Evolutionary conservation across 2,888 invertebrate genomes (phyloP).

Genomic region (Thalpophila matura): DNA sequence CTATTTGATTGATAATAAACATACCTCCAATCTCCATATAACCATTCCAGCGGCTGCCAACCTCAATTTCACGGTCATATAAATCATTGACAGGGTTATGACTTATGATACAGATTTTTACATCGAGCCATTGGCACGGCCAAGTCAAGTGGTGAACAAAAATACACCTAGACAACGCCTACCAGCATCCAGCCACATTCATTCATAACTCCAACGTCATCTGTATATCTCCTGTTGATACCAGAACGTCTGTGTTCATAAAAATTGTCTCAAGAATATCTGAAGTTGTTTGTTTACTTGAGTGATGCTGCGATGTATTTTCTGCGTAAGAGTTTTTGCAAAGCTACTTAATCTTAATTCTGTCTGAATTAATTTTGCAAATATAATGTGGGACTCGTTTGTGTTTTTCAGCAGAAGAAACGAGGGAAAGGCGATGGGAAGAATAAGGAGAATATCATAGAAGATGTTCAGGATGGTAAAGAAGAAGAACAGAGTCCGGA

Average conservation of each 20-base stretch:
- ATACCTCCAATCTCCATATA: slow-evolving; percentile 1
- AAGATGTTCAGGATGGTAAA: slow-evolving; percentile 68
- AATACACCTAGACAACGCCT: slow-evolving; percentile 86
- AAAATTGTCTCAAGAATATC: slow-evolving; percentile 67
- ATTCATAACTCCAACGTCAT: slow-evolving; percentile 82
- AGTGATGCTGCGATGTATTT: slow-evolving; percentile 79
- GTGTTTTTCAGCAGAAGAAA: slow-evolving; percentile 83
- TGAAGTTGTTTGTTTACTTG: slow-evolving; percentile 54
- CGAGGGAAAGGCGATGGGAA: slow-evolving; percentile 76
- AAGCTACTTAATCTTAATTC: neutral
- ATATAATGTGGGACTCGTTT: slow-evolving; percentile 35
- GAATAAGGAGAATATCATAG: slow-evolving; percentile 84
- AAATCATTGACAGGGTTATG: slow-evolving; percentile 81
- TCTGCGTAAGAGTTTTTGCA: slow-evolving; percentile 73
- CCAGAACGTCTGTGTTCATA: slow-evolving; percentile 67
- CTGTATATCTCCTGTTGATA: slow-evolving; percentile 73
- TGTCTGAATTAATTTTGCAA: slow-evolving; percentile 7
- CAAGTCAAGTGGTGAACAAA: slow-evolving; percentile 85
- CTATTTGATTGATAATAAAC: slow-evolving; percentile 39
- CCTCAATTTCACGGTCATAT: slow-evolving; percentile 80
- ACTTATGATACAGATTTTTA: slow-evolving; percentile 82
- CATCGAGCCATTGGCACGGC: slow-evolving; percentile 82
- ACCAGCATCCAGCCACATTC: slow-evolving; percentile 76
- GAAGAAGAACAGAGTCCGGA: slow-evolving; percentile 56
- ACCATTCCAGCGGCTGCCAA: slow-evolving; percentile 65